Percentiles rank a stretch among this genome's conserved stretches.
phyloP scores from a whole-genome alignment of 2,888 invertebrate genomes.

The Oscheius sp. region DNA sequence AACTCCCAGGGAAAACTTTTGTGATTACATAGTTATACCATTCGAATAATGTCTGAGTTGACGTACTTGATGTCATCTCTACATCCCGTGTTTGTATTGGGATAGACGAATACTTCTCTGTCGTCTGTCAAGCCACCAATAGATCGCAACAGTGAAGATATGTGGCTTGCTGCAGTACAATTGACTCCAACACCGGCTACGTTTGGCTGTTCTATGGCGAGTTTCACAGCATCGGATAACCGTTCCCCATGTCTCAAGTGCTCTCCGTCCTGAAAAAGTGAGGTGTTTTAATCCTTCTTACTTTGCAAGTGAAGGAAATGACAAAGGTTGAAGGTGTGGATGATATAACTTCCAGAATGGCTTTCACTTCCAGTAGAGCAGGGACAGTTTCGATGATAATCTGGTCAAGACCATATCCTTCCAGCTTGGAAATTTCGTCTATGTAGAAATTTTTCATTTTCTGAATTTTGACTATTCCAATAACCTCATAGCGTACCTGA shows the following conservation, averaged over 20 bases:
- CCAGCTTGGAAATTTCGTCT: neutral
- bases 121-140: constrained; percentile 3
- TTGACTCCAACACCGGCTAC: constrained; percentile 31
- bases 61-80: neutral
- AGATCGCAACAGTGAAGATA: constrained; percentile 11
- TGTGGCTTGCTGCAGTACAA: constrained; percentile 11
- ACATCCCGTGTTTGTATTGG: constrained; percentile 24
- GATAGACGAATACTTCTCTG: constrained; percentile 30
- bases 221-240: neutral
- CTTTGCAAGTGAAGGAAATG: constrained; percentile 29
- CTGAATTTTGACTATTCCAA: constrained; percentile 12
- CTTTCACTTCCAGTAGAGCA: neutral
- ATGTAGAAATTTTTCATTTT: constrained; percentile 11
- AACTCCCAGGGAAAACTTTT: no score
- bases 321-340: neutral
- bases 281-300: neutral
- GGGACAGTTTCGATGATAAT: constrained; percentile 29
- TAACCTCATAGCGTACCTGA: neutral
- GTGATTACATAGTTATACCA: no score
- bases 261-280: constrained; percentile 18
- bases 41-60: neutral
- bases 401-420: neutral
- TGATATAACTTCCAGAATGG: neutral
- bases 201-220: neutral
- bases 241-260: constrained; percentile 21